Conservation (phyloP, 1,140 invertebrate genomes). For the Drosophila mauritiana region DNA sequence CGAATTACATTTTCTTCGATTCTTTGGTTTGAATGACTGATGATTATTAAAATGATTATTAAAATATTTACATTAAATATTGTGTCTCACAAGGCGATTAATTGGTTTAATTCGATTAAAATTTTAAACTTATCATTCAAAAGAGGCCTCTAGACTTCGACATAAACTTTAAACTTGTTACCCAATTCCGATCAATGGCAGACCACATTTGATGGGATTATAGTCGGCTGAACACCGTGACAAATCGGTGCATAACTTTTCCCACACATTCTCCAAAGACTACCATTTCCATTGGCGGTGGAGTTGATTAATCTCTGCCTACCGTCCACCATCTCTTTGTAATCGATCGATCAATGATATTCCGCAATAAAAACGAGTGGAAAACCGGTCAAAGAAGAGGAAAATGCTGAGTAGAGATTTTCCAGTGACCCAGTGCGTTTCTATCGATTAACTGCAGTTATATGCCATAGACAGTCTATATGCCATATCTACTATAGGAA, state of each 20-base stretch:
- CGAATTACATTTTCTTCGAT: too few species aligned
- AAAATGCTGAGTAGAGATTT: conserved; percentile 4
- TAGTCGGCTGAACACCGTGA: background rate
- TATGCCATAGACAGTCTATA: background rate
- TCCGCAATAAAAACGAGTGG: background rate
- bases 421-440: conserved; percentile 24
- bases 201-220: background rate
- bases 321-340: background rate
- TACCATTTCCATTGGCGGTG: background rate
- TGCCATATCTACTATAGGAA: background rate
- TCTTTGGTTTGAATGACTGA: too few species aligned
- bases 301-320: background rate
- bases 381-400: conserved; percentile 11
- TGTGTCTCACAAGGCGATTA: too few species aligned
- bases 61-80: too few species aligned
- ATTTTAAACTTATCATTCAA: too few species aligned
- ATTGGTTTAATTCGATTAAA: too few species aligned
- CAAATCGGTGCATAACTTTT: background rate
- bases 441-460: conserved; percentile 15
- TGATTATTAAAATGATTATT: too few species aligned
- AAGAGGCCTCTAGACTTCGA: too few species aligned
- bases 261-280: conserved; percentile 9
- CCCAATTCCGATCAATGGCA: background rate
- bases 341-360: conserved; percentile 24
- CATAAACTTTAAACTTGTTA: background rate